Percentiles rank a stretch among this genome's conserved stretches.
These are phyloP conservation scores for Semaprochilodus insignis DNA, from an alignment of 2,797 vertebrate species.

Conservation along the genomic window DNA sequence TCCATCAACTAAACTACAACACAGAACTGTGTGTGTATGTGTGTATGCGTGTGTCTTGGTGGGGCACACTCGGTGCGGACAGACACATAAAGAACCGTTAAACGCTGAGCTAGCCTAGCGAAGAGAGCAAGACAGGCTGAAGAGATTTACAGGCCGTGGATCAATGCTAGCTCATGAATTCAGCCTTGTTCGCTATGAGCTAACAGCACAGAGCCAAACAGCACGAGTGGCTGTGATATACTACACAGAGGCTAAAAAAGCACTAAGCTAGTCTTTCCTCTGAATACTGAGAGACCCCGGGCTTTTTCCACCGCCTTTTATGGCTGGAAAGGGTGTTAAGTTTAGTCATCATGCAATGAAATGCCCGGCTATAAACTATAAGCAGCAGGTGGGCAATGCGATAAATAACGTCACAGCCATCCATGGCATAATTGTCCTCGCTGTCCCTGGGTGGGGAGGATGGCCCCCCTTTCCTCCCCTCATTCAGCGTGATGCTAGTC, in stretches of 20 bases:
- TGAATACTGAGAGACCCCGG: not conserved
- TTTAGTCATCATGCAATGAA: not conserved
- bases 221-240: constrained; percentile 41
- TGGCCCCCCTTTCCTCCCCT: no score
- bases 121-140: constrained; percentile 39
- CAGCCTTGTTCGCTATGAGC: constrained; percentile 54
- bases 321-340: not conserved
- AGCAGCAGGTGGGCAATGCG: not conserved
- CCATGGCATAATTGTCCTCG: no score
- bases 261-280: not conserved
- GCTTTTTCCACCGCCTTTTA: not conserved
- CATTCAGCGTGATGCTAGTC: no score
- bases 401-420: no score
- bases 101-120: constrained; percentile 46
- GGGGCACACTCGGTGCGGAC: constrained; percentile 26
- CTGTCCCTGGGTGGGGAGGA: no score
- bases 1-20: constrained; percentile 49
- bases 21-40: constrained; percentile 6
- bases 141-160: constrained; percentile 57
- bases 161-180: constrained; percentile 49
- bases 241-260: constrained; percentile 1
- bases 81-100: constrained; percentile 54
- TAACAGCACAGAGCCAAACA: constrained; percentile 45
- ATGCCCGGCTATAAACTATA: not conserved
- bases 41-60: constrained; percentile 46